phyloP scores from a whole-genome alignment of 1,140 invertebrate genomes.

The Ganaspis sp. region DNA sequence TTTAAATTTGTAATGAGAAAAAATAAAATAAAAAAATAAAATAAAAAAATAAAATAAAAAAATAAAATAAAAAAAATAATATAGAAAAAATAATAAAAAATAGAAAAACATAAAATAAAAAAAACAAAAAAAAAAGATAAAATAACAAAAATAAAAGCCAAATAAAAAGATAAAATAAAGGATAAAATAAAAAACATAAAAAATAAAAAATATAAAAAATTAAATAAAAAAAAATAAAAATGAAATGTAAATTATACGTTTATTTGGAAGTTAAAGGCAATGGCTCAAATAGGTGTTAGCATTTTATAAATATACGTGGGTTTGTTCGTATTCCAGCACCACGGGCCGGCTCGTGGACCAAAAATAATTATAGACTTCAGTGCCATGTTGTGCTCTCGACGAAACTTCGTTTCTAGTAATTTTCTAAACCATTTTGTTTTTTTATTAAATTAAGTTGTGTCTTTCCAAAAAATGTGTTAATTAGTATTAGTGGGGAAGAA shows the following conservation, averaged over 20 bases:
- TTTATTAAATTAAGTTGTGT: neutral
- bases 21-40: too few species aligned
- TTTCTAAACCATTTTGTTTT: neutral
- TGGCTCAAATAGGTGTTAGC: slow-evolving; percentile 8
- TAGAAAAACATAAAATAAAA: too few species aligned
- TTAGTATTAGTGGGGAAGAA: neutral
- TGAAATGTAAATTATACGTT: neutral
- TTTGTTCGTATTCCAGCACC: neutral
- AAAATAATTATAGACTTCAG: slow-evolving; percentile 56
- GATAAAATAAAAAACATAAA: too few species aligned
- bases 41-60: too few species aligned
- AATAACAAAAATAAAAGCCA: too few species aligned
- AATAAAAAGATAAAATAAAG: too few species aligned
- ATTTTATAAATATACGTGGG: slow-evolving; percentile 65
- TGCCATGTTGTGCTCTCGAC: slow-evolving; percentile 27
- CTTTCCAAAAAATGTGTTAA: neutral
- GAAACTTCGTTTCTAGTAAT: neutral
- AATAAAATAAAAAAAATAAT: too few species aligned
- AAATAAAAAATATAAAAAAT: too few species aligned
- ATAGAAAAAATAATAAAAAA: too few species aligned
- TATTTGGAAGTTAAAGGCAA: too few species aligned
- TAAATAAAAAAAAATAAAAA: neutral
- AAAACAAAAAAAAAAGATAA: too few species aligned
- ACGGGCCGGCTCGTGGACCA: slow-evolving; percentile 49
- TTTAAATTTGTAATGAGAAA: too few species aligned